Percentiles rank a stretch among this genome's conserved stretches.
Evolutionary conservation across 2,797 vertebrate species (phyloP).

Genomic region (Lithobates pipiens): DNA sequence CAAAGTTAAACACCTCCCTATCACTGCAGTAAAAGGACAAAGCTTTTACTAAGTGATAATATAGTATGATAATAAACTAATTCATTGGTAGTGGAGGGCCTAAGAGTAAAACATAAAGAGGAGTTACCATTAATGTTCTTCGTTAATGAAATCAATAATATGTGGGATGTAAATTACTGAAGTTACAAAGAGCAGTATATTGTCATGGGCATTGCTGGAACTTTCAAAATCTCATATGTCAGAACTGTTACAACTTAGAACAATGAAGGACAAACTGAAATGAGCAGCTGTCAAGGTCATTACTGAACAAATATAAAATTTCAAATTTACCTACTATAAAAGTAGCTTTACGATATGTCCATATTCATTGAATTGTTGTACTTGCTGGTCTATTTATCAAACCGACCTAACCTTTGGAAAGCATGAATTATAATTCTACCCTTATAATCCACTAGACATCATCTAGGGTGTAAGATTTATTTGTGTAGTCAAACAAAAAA

Average conservation of each 20-base stretch:
- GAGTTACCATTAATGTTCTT: slow-evolving; percentile 22
- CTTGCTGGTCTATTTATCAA: background rate
- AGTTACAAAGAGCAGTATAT: background rate
- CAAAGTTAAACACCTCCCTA: slow-evolving; percentile 47
- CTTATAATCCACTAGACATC: too few species aligned
- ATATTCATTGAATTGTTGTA: background rate
- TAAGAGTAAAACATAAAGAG: slow-evolving; percentile 27
- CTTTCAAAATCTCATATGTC: slow-evolving; percentile 7
- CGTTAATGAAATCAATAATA: slow-evolving; percentile 32
- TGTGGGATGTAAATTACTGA: slow-evolving; percentile 25
- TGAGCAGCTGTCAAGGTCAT: background rate
- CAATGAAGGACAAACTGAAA: slow-evolving; percentile 8
- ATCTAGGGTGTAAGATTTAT: too few species aligned
- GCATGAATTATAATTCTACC: too few species aligned
- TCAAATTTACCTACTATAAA: background rate
- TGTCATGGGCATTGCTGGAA: background rate
- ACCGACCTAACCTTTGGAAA: background rate
- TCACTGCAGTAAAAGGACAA: slow-evolving; percentile 45
- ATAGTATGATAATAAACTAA: slow-evolving; percentile 42
- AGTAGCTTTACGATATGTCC: background rate
- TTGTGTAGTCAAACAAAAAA: too few species aligned
- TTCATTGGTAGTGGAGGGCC: slow-evolving; percentile 22
- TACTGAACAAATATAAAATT: too few species aligned
- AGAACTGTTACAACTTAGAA: background rate
- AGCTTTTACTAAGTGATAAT: slow-evolving; percentile 16